Percentiles rank a stretch among this genome's conserved stretches.
Conservation (phyloP, 2,113 vertebrate species). For the Campylomormyrus numenius region DNA sequence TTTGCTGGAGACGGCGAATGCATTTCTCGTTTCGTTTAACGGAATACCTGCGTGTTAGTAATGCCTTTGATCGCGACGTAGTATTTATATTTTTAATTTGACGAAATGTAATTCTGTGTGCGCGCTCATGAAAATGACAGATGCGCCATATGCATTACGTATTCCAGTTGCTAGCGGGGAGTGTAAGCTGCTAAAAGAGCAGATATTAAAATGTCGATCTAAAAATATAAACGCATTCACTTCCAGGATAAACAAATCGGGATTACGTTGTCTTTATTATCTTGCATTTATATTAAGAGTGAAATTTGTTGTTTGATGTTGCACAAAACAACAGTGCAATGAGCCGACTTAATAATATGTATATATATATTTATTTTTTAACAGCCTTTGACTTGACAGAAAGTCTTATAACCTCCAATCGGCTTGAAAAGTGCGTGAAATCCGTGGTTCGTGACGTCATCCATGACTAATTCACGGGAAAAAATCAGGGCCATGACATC, state of each 20-base stretch:
- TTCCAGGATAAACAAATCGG: background rate
- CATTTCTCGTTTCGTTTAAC: background rate
- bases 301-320: background rate
- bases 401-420: background rate
- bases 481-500: background rate
- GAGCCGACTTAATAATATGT: background rate
- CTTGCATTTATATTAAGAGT: background rate
- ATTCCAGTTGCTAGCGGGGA: background rate
- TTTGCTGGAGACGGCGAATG: background rate
- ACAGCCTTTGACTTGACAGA: background rate
- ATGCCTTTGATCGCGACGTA: background rate
- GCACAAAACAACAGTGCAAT: background rate
- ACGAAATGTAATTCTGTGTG: background rate
- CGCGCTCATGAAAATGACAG: background rate
- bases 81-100: background rate
- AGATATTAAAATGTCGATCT: constrained; percentile 3
- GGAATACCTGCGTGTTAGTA: background rate
- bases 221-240: background rate
- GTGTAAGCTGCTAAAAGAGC: background rate
- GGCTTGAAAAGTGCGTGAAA: background rate
- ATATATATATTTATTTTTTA: background rate
- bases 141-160: constrained; percentile 15
- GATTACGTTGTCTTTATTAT: background rate
- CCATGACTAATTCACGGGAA: background rate
- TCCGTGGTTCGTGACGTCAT: background rate